Conservation (phyloP, 2,113 vertebrate genomes). For the Procavia capensis region DNA sequence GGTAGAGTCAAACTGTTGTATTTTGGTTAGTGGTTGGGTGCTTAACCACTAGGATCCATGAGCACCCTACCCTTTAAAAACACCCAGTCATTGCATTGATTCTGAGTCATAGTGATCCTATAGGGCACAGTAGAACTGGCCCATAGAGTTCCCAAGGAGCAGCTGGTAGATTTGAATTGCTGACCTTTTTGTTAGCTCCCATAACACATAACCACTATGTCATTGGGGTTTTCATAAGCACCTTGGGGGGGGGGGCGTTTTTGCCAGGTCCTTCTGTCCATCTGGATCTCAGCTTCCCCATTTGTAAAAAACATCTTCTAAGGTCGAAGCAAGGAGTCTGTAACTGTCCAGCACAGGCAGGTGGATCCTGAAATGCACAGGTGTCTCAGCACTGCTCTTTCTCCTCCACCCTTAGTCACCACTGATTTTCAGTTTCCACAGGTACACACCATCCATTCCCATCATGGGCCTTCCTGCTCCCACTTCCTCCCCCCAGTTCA, state of each 20-base stretch:
- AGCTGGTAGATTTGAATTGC: too few relatives aligned
- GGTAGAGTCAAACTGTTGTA: not conserved
- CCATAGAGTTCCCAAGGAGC: too few relatives aligned
- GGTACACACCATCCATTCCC: not conserved
- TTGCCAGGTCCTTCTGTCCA: not conserved
- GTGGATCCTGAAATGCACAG: fast-evolving
- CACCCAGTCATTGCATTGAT: too few relatives aligned
- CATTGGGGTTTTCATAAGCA: too few relatives aligned
- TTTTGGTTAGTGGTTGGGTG: not conserved
- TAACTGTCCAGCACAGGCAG: not conserved
- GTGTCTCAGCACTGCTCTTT: not conserved
- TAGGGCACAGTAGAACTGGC: too few relatives aligned
- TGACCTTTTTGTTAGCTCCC: too few relatives aligned
- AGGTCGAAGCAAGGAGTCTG: not conserved
- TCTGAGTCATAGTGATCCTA: too few relatives aligned
- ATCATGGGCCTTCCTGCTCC: not conserved
- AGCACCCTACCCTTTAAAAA: too few relatives aligned
- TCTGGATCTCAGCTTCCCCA: not conserved
- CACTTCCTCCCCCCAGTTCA: not conserved
- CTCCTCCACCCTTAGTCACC: not conserved
- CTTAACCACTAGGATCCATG: not conserved
- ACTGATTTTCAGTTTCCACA: not conserved
- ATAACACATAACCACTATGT: too few relatives aligned
- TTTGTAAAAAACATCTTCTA: not conserved
- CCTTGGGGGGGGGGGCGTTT: not conserved